A percentile compares a stretch with the other conserved stretches of the same genome.
Evolutionary conservation across 1,140 invertebrate species (phyloP).

Genomic region (Aporrectodea caliginosa): DNA sequence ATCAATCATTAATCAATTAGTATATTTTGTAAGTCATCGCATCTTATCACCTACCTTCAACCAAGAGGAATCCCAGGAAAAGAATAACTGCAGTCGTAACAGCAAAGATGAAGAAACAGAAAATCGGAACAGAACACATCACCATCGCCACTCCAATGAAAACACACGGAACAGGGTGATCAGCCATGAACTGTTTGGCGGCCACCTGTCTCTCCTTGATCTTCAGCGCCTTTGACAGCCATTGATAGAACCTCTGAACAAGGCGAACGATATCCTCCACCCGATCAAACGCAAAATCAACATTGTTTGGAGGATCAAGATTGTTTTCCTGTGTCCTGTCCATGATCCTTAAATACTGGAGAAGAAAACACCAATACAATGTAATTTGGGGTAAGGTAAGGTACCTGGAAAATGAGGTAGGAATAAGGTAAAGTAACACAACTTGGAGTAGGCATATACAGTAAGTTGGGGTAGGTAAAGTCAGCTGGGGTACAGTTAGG

Average conservation of each 20-base stretch:
- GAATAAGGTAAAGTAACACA: no score
- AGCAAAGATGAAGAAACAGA: background rate
- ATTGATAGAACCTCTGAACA: background rate
- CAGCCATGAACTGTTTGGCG: background rate
- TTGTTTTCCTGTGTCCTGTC: no score
- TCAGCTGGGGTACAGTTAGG: no score
- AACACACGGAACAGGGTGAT: background rate
- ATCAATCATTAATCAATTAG: background rate
- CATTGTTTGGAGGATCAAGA: background rate
- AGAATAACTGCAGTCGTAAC: background rate
- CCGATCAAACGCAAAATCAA: background rate
- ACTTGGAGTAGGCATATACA: no score
- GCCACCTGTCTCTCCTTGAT: background rate
- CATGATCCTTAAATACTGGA: no score
- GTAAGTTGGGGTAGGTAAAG: no score
- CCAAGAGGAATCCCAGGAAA: background rate
- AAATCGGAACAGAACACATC: background rate
- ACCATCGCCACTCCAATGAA: background rate
- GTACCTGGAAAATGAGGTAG: no score
- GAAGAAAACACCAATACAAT: no score
- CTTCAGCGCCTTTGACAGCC: background rate
- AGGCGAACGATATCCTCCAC: background rate
- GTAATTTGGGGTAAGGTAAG: no score
- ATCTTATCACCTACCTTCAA: background rate
- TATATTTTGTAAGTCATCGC: background rate